These are phyloP conservation scores for Artemisiospiza belli DNA, from an alignment of 2,113 vertebrate species.

Conservation along the genomic window DNA sequence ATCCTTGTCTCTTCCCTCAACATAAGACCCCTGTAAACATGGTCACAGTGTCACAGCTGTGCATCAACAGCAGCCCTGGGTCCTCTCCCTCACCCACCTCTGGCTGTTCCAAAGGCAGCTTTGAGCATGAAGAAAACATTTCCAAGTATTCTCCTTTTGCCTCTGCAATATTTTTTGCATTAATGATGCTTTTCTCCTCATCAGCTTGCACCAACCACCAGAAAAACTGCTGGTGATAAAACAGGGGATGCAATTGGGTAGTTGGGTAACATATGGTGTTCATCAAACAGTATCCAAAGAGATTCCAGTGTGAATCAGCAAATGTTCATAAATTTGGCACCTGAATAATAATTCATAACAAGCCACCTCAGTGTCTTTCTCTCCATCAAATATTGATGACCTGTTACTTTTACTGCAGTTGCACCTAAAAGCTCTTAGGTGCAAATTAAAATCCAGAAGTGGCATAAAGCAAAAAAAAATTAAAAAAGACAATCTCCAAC, in stretches of 20 bases:
- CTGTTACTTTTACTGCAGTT: not conserved
- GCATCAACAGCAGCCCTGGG: not conserved
- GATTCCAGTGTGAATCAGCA: not conserved
- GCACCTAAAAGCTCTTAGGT: not conserved
- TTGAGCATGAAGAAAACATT: not conserved
- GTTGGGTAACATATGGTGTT: not conserved
- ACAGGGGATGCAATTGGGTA: not conserved
- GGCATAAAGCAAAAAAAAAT: not conserved
- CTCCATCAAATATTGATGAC: not conserved
- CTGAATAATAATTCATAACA: not conserved
- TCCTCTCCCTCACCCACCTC: not conserved
- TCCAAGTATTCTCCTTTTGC: not conserved
- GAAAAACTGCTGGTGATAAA: not conserved
- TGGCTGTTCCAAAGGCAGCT: not conserved
- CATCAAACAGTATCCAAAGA: not conserved
- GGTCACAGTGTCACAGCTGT: not conserved
- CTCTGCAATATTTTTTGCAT: not conserved
- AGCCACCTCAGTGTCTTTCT: not conserved
- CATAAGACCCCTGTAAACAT: no score
- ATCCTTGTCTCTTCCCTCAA: no score
- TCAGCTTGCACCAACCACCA: not conserved
- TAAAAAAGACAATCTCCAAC: not conserved
- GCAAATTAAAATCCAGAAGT: not conserved
- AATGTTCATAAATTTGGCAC: not conserved
- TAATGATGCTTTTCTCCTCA: not conserved